phyloP scores from a whole-genome alignment of 92 coral and sea anemone species.

The Porites lobata region DNA sequence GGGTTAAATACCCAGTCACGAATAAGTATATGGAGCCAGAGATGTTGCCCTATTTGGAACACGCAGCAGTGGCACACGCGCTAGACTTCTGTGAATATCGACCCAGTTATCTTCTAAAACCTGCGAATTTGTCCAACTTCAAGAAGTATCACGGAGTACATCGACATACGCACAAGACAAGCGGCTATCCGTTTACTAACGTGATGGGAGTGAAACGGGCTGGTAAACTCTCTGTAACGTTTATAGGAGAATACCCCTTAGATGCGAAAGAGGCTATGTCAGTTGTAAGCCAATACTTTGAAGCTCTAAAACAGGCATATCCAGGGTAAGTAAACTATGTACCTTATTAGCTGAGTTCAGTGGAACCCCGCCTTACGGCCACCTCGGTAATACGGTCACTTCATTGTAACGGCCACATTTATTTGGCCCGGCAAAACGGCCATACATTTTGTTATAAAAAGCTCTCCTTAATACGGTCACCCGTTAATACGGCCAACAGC shows the following conservation, averaged over 20 bases:
- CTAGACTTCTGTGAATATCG: conserved; percentile 14
- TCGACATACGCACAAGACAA: conserved; percentile 13
- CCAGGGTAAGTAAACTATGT: conserved; percentile 56
- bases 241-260: conserved; percentile 37
- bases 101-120: conserved; percentile 28
- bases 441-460: no score
- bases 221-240: not conserved
- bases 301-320: conserved; percentile 32
- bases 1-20: not conserved
- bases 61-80: not conserved
- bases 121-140: conserved; percentile 12
- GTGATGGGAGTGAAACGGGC: conserved; percentile 11
- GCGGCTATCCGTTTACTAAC: conserved; percentile 25
- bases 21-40: conserved; percentile 27
- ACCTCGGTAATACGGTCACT: not conserved
- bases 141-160: conserved; percentile 23
- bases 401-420: no score
- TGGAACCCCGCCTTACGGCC: not conserved
- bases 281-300: conserved; percentile 47
- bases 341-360: not conserved
- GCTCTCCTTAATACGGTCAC: no score
- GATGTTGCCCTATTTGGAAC: conserved; percentile 17
- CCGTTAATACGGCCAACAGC: no score
- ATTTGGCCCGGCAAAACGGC: no score
- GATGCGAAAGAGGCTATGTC: conserved; percentile 41